These are phyloP conservation scores for Neomorphus geoffroyi DNA, from an alignment of 2,797 vertebrate species.

Conservation along the genomic window DNA sequence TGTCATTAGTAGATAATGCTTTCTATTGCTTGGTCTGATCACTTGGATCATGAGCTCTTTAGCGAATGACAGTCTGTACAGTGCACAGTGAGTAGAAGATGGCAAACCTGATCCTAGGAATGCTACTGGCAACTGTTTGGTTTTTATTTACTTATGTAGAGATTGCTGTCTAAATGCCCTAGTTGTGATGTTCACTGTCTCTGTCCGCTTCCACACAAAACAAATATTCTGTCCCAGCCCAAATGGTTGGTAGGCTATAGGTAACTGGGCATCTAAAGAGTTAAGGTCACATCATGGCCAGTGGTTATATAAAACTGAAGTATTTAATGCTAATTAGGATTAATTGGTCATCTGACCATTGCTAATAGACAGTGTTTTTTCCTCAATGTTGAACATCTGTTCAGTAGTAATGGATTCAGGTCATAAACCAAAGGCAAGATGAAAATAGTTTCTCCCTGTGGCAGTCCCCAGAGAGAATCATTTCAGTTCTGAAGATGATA, in stretches of 20 bases:
- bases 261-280: neutral
- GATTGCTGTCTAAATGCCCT: neutral
- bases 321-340: neutral
- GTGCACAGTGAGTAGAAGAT: neutral
- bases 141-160: neutral
- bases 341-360: neutral
- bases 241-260: neutral
- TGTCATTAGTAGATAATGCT: neutral
- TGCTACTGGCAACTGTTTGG: neutral
- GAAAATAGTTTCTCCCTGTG: neutral
- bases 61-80: neutral
- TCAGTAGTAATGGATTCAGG: neutral
- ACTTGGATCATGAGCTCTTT: neutral
- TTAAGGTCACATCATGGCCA: neutral
- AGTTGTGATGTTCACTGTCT: neutral
- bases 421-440: neutral
- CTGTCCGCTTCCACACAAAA: neutral
- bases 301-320: neutral
- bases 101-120: neutral
- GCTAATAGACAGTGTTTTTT: neutral
- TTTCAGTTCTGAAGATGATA: neutral
- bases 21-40: neutral
- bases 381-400: neutral
- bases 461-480: neutral
- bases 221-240: neutral